These are phyloP conservation scores for Calliopsis andreniformis DNA, from an alignment of 1,140 invertebrate genomes.

Conservation along the genomic window DNA sequence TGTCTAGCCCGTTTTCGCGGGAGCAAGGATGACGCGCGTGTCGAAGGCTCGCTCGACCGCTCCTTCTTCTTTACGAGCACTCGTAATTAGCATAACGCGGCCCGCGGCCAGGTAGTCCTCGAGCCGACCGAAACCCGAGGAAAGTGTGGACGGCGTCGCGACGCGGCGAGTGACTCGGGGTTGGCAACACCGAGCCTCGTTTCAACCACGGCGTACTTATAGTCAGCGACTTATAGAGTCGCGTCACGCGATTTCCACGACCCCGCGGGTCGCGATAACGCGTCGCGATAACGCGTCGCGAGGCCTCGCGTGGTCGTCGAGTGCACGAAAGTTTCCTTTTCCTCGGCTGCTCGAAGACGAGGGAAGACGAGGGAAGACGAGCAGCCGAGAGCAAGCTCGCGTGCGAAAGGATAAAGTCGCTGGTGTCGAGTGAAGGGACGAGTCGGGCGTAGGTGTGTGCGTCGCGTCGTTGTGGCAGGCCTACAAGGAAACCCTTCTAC, in stretches of 20 bases:
- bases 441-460: slow-evolving; percentile 27
- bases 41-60: not conserved
- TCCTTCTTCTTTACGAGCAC: slow-evolving; percentile 28
- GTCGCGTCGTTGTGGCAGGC: slow-evolving; percentile 66
- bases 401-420: slow-evolving; percentile 2
- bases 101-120: not conserved
- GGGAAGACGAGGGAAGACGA: no score
- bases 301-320: not conserved
- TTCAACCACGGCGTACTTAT: slow-evolving; percentile 15
- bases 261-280: not conserved
- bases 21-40: slow-evolving; percentile 1
- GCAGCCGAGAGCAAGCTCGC: not conserved
- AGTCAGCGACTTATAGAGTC: no score
- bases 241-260: slow-evolving; percentile 50
- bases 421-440: not conserved
- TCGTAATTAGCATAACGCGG: slow-evolving; percentile 56
- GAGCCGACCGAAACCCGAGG: slow-evolving; percentile 15
- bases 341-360: not conserved
- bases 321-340: no score
- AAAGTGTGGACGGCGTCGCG: no score
- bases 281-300: not conserved
- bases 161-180: not conserved
- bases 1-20: slow-evolving; percentile 9
- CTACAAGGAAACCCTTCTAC: slow-evolving; percentile 82
- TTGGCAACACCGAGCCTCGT: not conserved